Conservation (phyloP, 1,140 invertebrate species). For the Venustaconcha ellipsiformis region DNA sequence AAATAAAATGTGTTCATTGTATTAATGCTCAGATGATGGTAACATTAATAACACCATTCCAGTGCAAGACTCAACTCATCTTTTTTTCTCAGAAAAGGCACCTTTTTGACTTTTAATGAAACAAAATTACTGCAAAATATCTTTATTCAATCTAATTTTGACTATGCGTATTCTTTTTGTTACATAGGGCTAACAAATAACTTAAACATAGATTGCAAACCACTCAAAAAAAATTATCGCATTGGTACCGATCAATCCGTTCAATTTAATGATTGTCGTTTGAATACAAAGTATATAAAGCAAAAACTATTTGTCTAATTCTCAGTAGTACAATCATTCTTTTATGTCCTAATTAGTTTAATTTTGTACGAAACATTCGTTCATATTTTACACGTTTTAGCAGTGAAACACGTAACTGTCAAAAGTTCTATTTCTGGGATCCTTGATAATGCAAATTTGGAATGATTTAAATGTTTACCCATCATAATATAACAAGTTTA, state of each 20-base stretch:
- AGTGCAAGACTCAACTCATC: slow-evolving; percentile 16
- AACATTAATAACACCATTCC: background rate
- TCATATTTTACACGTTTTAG: too few species aligned
- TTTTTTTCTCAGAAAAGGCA: slow-evolving; percentile 24
- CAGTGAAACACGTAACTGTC: too few species aligned
- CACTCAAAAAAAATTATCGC: slow-evolving; percentile 23
- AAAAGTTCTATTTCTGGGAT: too few species aligned
- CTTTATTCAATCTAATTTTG: slow-evolving; percentile 22
- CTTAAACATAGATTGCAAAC: slow-evolving; percentile 29
- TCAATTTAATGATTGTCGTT: slow-evolving; percentile 12
- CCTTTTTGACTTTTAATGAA: slow-evolving; percentile 1
- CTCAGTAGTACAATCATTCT: background rate
- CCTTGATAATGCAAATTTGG: too few species aligned
- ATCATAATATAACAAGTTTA: too few species aligned
- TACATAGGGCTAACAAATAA: slow-evolving; percentile 7
- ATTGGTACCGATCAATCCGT: slow-evolving; percentile 8
- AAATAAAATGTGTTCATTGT: too few species aligned
- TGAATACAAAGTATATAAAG: slow-evolving; percentile 1
- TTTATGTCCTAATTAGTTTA: too few species aligned
- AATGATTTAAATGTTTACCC: too few species aligned
- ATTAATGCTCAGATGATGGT: too few species aligned
- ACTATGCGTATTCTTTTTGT: slow-evolving; percentile 22
- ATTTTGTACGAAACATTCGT: too few species aligned
- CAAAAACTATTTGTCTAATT: slow-evolving; percentile 10
- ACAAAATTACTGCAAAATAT: background rate